Conservation (phyloP, 1,140 invertebrate species). For the Halyomorpha halys region DNA sequence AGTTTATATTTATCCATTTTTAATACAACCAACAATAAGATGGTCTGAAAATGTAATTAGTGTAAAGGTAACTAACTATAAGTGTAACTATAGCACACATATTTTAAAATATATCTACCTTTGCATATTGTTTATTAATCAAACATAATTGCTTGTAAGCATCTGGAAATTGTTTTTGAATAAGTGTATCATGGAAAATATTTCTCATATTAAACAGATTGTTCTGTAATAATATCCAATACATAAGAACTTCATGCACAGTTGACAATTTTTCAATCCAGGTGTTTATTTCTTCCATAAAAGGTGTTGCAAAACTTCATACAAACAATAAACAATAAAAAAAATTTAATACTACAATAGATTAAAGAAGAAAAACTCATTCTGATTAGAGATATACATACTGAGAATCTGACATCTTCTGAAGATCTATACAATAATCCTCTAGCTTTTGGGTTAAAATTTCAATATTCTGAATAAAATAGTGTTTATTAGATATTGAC, state of each 20-base stretch:
- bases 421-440: constrained; percentile 78
- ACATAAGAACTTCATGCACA: constrained; percentile 74
- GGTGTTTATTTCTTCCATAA: constrained; percentile 62
- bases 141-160: constrained; percentile 68
- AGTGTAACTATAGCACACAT: no score
- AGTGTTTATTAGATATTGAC: neutral
- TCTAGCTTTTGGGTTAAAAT: constrained; percentile 71
- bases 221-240: constrained; percentile 70
- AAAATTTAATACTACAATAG: neutral
- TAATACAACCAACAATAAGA: no score
- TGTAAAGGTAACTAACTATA: no score
- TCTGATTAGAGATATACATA: constrained; percentile 33
- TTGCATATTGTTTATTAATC: no score
- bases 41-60: no score
- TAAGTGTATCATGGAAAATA: constrained; percentile 80
- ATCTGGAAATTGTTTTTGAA: constrained; percentile 69
- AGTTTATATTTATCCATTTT: no score
- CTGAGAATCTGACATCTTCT: constrained; percentile 81
- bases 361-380: neutral
- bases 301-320: constrained; percentile 73
- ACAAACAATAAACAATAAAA: constrained; percentile 9
- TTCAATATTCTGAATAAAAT: constrained; percentile 43
- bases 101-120: no score
- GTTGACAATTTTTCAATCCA: constrained; percentile 72
- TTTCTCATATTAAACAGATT: constrained; percentile 88